Percentiles rank a stretch among this genome's conserved stretches.
Conservation (phyloP, 2,113 vertebrate species). For the Corvus cornix region DNA sequence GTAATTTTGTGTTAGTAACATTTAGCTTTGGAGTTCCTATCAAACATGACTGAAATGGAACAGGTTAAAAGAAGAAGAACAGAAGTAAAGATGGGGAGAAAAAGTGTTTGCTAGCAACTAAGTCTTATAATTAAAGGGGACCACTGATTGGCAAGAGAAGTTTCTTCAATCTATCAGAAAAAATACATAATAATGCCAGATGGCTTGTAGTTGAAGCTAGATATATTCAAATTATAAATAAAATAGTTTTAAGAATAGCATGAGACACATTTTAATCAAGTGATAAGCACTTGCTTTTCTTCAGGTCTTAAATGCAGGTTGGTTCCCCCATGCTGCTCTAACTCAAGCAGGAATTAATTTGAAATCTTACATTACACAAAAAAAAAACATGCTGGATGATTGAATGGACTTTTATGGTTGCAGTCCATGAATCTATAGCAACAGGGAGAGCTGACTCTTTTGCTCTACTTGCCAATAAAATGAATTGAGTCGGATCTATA, state of each 20-base stretch:
- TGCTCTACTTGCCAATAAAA: slow-evolving; percentile 19
- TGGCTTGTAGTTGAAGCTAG: background rate
- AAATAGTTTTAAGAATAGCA: background rate
- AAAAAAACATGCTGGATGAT: background rate
- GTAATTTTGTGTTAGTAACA: background rate
- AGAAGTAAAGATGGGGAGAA: background rate
- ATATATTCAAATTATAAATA: background rate
- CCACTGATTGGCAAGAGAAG: background rate
- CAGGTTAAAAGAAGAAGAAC: background rate
- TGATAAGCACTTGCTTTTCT: background rate
- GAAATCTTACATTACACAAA: background rate
- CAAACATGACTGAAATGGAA: background rate
- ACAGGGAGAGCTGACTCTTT: background rate
- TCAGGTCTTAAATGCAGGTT: background rate
- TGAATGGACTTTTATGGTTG: slow-evolving; percentile 17
- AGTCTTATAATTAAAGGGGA: background rate
- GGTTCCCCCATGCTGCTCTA: background rate
- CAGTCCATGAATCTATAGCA: background rate
- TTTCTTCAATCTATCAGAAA: background rate
- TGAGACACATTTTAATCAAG: background rate
- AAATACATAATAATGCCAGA: background rate
- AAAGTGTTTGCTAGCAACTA: background rate
- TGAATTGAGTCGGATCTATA: background rate
- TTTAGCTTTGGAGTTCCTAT: background rate
- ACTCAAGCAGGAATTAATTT: background rate